Evolutionary conservation across 2,113 vertebrate species (phyloP).

Genomic region (Phoxinus phoxinus): DNA sequence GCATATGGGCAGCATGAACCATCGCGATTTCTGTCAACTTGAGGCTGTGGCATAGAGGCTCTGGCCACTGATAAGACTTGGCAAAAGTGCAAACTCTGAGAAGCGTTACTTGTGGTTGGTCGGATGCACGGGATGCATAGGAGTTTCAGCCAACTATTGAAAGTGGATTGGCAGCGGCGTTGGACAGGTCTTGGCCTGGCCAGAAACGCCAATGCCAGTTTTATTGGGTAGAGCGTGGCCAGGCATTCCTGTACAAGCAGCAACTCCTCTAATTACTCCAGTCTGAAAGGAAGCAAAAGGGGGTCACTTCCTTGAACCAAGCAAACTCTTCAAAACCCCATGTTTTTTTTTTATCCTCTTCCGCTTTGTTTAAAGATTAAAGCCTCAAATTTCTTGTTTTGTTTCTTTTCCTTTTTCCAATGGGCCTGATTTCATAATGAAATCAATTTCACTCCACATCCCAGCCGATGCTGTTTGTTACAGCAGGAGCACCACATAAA

Average conservation of each 20-base stretch:
- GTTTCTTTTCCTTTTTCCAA: slow-evolving; percentile 51
- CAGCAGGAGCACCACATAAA: slow-evolving; percentile 70
- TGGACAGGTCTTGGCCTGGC: slow-evolving; percentile 64
- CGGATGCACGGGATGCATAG: slow-evolving; percentile 78
- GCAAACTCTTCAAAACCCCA: slow-evolving; percentile 69
- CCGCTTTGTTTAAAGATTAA: slow-evolving; percentile 42
- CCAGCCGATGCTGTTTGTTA: slow-evolving; percentile 59
- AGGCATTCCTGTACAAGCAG: slow-evolving; percentile 74
- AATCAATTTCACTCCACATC: slow-evolving; percentile 60
- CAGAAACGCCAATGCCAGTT: slow-evolving; percentile 70
- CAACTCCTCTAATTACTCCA: slow-evolving; percentile 78
- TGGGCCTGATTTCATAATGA: slow-evolving; percentile 56
- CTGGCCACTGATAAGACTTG: slow-evolving; percentile 74
- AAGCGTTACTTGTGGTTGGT: slow-evolving; percentile 80
- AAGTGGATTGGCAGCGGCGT: slow-evolving; percentile 75
- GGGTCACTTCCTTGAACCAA: slow-evolving; percentile 70
- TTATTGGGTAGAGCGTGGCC: slow-evolving; percentile 72
- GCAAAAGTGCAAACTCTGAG: slow-evolving; percentile 72
- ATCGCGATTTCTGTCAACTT: neutral
- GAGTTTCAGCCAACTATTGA: slow-evolving; percentile 76
- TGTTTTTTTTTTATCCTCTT: slow-evolving; percentile 5
- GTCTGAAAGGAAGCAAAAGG: slow-evolving; percentile 74
- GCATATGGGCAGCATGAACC: neutral
- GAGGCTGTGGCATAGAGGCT: slow-evolving; percentile 69
- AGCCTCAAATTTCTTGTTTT: slow-evolving; percentile 21